These are phyloP conservation scores for Allygus modestus DNA, from an alignment of 2,888 invertebrate species.

Conservation along the genomic window DNA sequence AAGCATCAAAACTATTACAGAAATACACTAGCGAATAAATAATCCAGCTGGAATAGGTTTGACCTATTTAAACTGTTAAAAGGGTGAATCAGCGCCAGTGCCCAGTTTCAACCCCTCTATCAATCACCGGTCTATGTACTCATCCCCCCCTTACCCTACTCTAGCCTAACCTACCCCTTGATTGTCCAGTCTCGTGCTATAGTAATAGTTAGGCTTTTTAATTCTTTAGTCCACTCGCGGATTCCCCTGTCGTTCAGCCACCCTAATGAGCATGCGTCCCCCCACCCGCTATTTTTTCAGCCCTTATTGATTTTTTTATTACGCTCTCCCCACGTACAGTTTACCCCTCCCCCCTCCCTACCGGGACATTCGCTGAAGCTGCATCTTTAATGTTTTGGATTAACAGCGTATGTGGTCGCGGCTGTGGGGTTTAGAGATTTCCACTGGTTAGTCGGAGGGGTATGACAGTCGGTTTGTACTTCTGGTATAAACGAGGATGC, in stretches of 20 bases:
- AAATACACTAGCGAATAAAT: not conserved
- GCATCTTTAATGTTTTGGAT: slow-evolving; percentile 68
- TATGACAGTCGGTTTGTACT: too few species aligned
- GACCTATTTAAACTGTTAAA: slow-evolving; percentile 20
- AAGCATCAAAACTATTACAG: not conserved
- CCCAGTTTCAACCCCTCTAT: slow-evolving; percentile 19
- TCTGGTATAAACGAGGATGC: not conserved
- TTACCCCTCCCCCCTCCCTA: slow-evolving; percentile 61
- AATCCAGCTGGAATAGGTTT: not conserved
- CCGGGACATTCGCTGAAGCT: too few species aligned
- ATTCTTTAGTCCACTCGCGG: not conserved
- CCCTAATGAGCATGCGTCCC: slow-evolving; percentile 68
- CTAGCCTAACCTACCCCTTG: not conserved
- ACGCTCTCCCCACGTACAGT: slow-evolving; percentile 66
- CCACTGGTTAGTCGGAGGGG: not conserved
- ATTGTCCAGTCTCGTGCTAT: not conserved
- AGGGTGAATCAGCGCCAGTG: slow-evolving; percentile 11
- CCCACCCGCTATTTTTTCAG: slow-evolving; percentile 68
- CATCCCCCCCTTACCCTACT: not conserved
- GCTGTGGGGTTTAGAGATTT: not conserved
- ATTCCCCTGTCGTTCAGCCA: not conserved
- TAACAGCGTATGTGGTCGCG: slow-evolving; percentile 23
- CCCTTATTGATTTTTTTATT: slow-evolving; percentile 71
- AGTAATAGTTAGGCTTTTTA: not conserved
- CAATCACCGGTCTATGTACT: too few species aligned